Evolutionary conservation across 2,113 vertebrate species (phyloP).

Genomic region (Protobothrops mucrosquamatus): DNA sequence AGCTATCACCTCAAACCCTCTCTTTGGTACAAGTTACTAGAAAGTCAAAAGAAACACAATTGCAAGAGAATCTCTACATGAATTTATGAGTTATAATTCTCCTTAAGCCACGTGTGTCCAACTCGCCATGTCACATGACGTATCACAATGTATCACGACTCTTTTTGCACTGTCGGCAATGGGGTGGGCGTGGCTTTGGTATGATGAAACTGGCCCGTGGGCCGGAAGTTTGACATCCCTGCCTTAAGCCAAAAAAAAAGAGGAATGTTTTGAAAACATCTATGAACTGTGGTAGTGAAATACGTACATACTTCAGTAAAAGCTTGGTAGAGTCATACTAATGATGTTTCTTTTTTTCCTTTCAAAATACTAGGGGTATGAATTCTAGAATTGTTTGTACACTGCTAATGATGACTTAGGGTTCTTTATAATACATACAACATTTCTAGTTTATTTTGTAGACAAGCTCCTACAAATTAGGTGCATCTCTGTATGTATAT

Average conservation of each 20-base stretch:
- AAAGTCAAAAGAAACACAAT: neutral
- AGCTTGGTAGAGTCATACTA: neutral
- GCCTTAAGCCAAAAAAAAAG: neutral
- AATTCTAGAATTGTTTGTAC: neutral
- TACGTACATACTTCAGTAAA: neutral
- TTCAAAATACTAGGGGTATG: neutral
- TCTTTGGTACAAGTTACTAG: neutral
- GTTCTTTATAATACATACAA: conserved; percentile 24
- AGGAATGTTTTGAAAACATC: neutral
- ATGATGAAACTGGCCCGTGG: too few relatives aligned
- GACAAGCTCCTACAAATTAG: conserved; percentile 55
- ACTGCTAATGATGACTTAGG: conserved; percentile 4
- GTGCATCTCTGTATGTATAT: conserved; percentile 25
- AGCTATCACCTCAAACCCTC: neutral
- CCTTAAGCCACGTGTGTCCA: neutral
- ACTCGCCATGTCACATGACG: too few relatives aligned
- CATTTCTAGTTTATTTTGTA: conserved; percentile 46
- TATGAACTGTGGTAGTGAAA: neutral
- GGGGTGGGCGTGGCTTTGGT: too few relatives aligned
- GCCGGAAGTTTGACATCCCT: too few relatives aligned
- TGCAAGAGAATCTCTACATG: neutral
- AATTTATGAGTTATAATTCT: neutral
- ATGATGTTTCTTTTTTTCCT: neutral
- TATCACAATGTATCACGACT: too few relatives aligned
- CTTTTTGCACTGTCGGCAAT: too few relatives aligned